Evolutionary conservation across 2,888 invertebrate genomes (phyloP).

Genomic region (Bruchidius siliquastri): DNA sequence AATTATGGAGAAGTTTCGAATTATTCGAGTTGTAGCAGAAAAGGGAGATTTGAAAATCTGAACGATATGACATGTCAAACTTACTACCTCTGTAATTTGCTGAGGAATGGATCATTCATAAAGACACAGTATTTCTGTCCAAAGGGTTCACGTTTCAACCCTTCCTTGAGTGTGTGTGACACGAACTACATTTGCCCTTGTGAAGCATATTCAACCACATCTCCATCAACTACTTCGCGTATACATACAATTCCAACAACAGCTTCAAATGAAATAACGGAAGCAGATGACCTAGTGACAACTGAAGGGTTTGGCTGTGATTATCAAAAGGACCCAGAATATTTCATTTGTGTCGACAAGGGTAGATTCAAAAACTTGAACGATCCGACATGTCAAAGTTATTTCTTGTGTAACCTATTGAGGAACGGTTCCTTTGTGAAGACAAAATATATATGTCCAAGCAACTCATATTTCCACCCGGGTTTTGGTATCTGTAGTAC

Average conservation of each 20-base stretch:
- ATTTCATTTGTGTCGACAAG: slow-evolving; percentile 31
- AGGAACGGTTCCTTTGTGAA: slow-evolving; percentile 34
- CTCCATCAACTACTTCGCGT: background rate
- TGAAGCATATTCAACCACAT: background rate
- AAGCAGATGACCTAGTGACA: background rate
- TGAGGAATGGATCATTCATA: slow-evolving; percentile 30
- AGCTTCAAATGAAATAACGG: background rate
- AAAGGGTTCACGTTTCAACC: background rate
- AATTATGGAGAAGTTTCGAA: slow-evolving; percentile 8
- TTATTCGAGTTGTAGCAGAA: slow-evolving; percentile 29
- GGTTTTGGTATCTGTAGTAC: slow-evolving; percentile 15
- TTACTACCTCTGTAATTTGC: slow-evolving; percentile 26
- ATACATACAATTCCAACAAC: background rate
- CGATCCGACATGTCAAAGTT: slow-evolving; percentile 35
- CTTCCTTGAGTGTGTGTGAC: slow-evolving; percentile 37
- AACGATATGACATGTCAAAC: slow-evolving; percentile 36
- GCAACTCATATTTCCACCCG: slow-evolving; percentile 20
- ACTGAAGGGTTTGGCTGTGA: background rate
- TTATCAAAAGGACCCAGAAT: slow-evolving; percentile 1
- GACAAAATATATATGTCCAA: slow-evolving; percentile 10
- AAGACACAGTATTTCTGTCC: slow-evolving; percentile 28
- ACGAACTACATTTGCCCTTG: slow-evolving; percentile 43
- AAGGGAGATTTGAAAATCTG: slow-evolving; percentile 47
- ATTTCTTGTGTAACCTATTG: slow-evolving; percentile 25
- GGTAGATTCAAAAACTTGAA: slow-evolving; percentile 47